Percentiles rank a stretch among this genome's conserved stretches.
Conservation (phyloP, 2,888 invertebrate genomes). For the Drosophila borealis region DNA sequence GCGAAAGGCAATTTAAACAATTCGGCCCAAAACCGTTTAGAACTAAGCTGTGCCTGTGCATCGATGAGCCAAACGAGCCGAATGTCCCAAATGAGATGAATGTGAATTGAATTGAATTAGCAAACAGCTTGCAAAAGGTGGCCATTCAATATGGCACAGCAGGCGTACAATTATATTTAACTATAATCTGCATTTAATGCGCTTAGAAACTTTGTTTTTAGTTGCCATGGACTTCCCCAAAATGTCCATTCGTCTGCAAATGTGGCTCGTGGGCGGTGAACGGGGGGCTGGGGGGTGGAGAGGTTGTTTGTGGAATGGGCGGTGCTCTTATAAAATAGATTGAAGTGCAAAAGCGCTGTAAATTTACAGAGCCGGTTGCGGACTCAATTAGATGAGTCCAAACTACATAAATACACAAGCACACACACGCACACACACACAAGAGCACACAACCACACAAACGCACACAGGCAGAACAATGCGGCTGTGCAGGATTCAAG, state of each 20-base stretch:
- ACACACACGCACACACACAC: conserved; percentile 8
- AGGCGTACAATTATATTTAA: conserved; percentile 8
- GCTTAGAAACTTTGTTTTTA: neutral
- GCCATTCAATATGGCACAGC: neutral
- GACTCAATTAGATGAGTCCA: conserved; percentile 31
- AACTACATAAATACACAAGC: conserved; percentile 10
- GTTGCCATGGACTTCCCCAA: neutral
- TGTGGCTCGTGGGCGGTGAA: too few species aligned
- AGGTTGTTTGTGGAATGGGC: neutral
- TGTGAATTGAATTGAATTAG: neutral
- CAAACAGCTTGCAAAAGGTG: neutral
- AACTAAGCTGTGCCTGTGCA: neutral
- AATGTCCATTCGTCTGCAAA: neutral
- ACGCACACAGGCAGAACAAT: too few species aligned
- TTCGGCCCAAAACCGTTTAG: conserved; percentile 1
- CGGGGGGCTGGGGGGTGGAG: neutral
- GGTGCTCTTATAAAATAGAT: conserved; percentile 50
- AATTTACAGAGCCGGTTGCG: conserved; percentile 42
- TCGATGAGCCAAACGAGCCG: neutral
- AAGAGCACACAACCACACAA: neutral
- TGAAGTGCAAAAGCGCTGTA: conserved; percentile 56
- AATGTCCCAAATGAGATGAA: neutral
- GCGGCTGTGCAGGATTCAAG: too few species aligned
- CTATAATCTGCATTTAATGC: conserved; percentile 9
- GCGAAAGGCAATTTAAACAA: neutral